Evolutionary conservation across 2,113 vertebrate species (phyloP).

Genomic region (Merops nubicus): DNA sequence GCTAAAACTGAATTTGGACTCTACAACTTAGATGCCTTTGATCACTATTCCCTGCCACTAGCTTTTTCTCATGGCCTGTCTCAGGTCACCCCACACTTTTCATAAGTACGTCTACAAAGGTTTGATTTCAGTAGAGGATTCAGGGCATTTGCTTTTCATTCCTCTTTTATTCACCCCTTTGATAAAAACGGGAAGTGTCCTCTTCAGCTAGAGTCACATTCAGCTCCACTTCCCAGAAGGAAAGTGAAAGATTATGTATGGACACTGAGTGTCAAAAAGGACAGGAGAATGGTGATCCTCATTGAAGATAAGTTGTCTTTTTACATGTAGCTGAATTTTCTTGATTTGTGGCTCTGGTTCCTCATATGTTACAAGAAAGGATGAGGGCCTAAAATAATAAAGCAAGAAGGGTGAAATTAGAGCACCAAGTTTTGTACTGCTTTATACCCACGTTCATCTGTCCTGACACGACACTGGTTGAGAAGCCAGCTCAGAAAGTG

Average conservation of each 20-base stretch:
- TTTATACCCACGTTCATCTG: not conserved
- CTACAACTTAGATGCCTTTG: not conserved
- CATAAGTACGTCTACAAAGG: not conserved
- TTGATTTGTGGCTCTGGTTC: not conserved
- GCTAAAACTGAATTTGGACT: not conserved
- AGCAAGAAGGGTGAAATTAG: not conserved
- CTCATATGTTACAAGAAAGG: not conserved
- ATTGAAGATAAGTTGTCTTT: not conserved
- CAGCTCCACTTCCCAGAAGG: not conserved
- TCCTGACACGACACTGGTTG: not conserved
- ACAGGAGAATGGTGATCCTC: rapidly evolving
- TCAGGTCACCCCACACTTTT: not conserved
- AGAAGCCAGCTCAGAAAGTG: not conserved
- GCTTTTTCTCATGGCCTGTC: not conserved
- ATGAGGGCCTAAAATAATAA: not conserved
- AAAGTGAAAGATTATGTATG: not conserved
- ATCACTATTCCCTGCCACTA: not conserved
- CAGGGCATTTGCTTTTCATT: rapidly evolving
- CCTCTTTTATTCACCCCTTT: not conserved
- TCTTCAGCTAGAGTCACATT: not conserved
- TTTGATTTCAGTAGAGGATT: not conserved
- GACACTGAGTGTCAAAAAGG: rapidly evolving
- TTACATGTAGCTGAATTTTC: not conserved
- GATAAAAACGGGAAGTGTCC: not conserved
- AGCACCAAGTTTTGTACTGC: not conserved